These are phyloP conservation scores for Sisor rabdophorus DNA, from an alignment of 2,113 vertebrate species.

Conservation along the genomic window DNA sequence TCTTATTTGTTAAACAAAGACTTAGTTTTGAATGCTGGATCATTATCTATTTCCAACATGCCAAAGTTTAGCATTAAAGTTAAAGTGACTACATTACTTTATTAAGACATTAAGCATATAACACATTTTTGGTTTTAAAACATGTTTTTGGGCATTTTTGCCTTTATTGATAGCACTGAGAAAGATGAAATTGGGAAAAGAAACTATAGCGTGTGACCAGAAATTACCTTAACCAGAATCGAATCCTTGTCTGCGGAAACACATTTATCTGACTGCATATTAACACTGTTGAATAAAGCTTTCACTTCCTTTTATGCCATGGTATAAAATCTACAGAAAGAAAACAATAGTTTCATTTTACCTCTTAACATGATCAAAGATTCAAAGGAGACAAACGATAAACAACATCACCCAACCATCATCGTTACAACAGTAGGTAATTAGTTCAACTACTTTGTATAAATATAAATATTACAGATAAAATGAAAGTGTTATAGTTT, in stretches of 20 bases:
- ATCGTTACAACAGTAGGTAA: conserved; percentile 10
- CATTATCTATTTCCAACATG: background rate
- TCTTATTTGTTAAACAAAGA: background rate
- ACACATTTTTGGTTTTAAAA: background rate
- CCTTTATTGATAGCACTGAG: too few relatives aligned
- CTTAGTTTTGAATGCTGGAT: background rate
- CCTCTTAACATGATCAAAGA: background rate
- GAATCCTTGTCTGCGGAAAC: too few relatives aligned
- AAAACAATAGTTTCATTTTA: conserved; percentile 14
- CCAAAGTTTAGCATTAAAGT: background rate
- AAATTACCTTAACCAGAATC: too few relatives aligned
- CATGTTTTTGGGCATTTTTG: too few relatives aligned
- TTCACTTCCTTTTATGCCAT: conserved; percentile 38
- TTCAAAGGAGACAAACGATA: conserved; percentile 3
- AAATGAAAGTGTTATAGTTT: background rate
- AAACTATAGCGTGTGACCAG: too few relatives aligned
- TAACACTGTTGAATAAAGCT: background rate
- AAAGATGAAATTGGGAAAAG: too few relatives aligned
- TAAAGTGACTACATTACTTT: background rate
- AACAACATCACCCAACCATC: background rate
- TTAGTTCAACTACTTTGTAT: background rate
- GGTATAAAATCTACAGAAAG: conserved; percentile 11
- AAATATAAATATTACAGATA: background rate
- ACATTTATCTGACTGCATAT: background rate
- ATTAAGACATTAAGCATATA: background rate